Evolutionary conservation across 2,113 vertebrate genomes (phyloP), one percentile per base, ranked within the genome.

Genomic region (Suncus etruscus): DNA sequence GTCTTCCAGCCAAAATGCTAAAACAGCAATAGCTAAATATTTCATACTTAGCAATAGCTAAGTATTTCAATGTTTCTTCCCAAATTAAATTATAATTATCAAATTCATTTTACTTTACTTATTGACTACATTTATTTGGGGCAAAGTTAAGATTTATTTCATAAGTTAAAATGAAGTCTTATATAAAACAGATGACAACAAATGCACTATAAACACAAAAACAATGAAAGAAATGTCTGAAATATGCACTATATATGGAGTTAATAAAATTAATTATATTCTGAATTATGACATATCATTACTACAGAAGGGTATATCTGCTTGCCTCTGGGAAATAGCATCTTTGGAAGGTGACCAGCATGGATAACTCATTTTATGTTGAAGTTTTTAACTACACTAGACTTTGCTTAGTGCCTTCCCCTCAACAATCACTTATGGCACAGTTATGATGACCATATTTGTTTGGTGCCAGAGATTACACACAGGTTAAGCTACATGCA

Each of bases 1-100:
- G 86, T 51, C 54, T 11, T 80, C 9, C 45, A 84, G 27, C n/a
- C 31, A 87, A 83, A 91, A 54, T 86, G 54, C 31, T 75, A 29
- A 76, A 31, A n/a, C 25, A 72, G 8, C 72, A 54, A 39, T n/a
- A n/a, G n/a, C n/a, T n/a, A n/a, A n/a, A n/a, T n/a, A n/a, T n/a
- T n/a, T n/a, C n/a, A n/a, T n/a, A n/a, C n/a, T n/a, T n/a, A n/a
- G n/a, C n/a, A n/a, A n/a, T n/a, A n/a, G n/a, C n/a, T n/a, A n/a
- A n/a, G 65, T 15, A 48, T 79, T 54, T 81, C 4, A 8, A 66
- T 24, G 51, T 3, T 16, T 74, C 65, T 20, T 15, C 82, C 73
- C 61, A 83, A 16, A 72, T 27, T 76, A 29, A 86, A 68, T 50
- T 54, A 14, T 54, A 54, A 54, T 54, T 54, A 54, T 54, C 18